Conservation (phyloP, 2,888 invertebrate genomes). For the Andrena chrysosceles region DNA sequence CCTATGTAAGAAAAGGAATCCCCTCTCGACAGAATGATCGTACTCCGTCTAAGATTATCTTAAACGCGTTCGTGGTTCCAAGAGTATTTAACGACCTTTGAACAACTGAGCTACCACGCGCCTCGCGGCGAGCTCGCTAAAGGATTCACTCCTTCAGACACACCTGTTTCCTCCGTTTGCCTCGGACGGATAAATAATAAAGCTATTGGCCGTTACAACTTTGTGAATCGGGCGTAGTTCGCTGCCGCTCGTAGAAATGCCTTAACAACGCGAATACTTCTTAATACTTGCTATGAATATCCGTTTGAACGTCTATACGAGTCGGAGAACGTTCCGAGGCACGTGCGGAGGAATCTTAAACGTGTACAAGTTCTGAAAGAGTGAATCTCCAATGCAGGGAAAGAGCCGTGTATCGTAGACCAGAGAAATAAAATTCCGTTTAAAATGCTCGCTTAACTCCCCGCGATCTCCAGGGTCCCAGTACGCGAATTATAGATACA, state of each 20-base stretch:
- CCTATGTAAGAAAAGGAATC: conserved; percentile 33
- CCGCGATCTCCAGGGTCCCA: neutral
- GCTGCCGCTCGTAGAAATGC: conserved; percentile 5
- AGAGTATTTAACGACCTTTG: conserved; percentile 37
- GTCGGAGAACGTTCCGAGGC: conserved; percentile 19
- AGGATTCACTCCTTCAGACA: conserved; percentile 38
- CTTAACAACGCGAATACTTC: conserved; percentile 30
- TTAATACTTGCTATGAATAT: conserved; percentile 37
- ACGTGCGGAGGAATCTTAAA: conserved; percentile 18
- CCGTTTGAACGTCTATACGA: conserved; percentile 26
- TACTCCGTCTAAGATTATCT: conserved; percentile 14
- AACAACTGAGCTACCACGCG: conserved; percentile 9
- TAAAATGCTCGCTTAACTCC: conserved; percentile 35
- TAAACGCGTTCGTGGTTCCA: conserved; percentile 28
- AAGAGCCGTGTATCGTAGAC: neutral
- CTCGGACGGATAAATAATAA: conserved; percentile 31
- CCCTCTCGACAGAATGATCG: conserved; percentile 30
- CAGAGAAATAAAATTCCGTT: conserved; percentile 31
- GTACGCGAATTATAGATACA: conserved; percentile 7
- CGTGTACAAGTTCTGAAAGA: conserved; percentile 20
- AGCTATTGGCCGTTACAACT: conserved; percentile 7
- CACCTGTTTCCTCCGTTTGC: conserved; percentile 22
- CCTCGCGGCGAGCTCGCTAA: conserved; percentile 9
- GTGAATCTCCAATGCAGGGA: conserved; percentile 28
- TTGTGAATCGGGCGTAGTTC: neutral